Evolutionary conservation across 2,888 invertebrate species (phyloP).

Genomic region (Platycnemis pennipes): DNA sequence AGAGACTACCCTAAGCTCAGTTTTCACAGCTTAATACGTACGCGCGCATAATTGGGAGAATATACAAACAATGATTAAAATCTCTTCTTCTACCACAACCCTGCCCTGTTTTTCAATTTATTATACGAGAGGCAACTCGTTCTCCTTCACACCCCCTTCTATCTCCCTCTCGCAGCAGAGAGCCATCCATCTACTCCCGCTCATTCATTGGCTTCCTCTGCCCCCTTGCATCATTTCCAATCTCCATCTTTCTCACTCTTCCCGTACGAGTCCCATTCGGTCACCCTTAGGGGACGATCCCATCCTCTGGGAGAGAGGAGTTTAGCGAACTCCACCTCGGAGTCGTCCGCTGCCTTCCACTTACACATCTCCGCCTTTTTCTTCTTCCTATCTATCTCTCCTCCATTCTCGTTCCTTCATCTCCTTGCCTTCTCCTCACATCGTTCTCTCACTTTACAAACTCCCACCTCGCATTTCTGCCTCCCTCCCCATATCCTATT

Average conservation of each 20-base stretch:
- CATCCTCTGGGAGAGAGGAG: neutral
- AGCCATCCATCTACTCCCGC: slow-evolving; percentile 43
- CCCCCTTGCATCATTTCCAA: neutral
- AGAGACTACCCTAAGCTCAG: neutral
- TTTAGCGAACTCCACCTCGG: neutral
- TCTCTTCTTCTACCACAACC: slow-evolving; percentile 59
- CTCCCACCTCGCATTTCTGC: too few relatives aligned
- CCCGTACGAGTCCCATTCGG: neutral
- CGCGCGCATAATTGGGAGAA: slow-evolving; percentile 55
- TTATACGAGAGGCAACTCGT: slow-evolving; percentile 49
- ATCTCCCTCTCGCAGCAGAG: slow-evolving; percentile 45
- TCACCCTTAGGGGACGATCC: slow-evolving; percentile 26
- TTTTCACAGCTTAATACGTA: slow-evolving; percentile 45
- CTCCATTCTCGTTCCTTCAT: neutral
- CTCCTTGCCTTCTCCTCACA: neutral
- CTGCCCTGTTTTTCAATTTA: slow-evolving; percentile 57
- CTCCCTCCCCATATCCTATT: too few relatives aligned
- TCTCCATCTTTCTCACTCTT: neutral
- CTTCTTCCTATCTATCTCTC: neutral
- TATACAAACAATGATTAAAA: slow-evolving; percentile 66
- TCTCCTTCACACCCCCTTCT: slow-evolving; percentile 60
- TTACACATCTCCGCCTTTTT: neutral
- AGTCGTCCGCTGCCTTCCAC: slow-evolving; percentile 19
- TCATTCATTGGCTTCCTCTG: neutral
- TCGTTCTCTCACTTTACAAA: neutral